Conservation (phyloP, 92 coral and sea anemone species). For the Paragorgia papillata region DNA sequence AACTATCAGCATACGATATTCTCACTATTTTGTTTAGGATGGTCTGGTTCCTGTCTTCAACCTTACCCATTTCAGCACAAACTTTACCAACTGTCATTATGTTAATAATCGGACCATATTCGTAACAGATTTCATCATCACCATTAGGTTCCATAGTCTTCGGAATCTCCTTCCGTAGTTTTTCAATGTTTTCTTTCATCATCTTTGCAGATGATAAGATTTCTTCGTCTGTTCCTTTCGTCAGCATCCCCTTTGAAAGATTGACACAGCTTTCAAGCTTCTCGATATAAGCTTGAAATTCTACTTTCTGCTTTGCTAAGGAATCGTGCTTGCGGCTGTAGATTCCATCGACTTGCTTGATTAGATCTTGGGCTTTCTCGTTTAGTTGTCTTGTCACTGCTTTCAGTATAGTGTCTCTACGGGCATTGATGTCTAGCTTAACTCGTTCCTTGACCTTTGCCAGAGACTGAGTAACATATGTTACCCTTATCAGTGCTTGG, state of each 20-base stretch:
- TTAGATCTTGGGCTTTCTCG: background rate
- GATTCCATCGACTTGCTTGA: background rate
- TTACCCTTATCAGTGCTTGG: background rate
- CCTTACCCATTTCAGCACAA: background rate
- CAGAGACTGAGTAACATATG: slow-evolving; percentile 14
- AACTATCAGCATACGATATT: too few relatives aligned
- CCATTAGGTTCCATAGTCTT: background rate
- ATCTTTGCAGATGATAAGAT: slow-evolving; percentile 26
- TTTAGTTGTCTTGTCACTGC: slow-evolving; percentile 1
- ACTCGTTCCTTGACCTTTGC: background rate
- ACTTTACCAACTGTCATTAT: background rate
- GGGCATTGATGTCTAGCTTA: background rate
- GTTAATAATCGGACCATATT: background rate
- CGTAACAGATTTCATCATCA: background rate
- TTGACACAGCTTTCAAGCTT: slow-evolving; percentile 14
- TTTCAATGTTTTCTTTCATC: background rate
- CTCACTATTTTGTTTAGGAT: too few relatives aligned
- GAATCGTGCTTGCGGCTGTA: background rate
- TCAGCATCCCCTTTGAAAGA: slow-evolving; percentile 14
- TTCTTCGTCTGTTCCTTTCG: slow-evolving; percentile 23
- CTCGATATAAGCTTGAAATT: background rate
- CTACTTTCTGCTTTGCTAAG: background rate
- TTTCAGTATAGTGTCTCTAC: background rate
- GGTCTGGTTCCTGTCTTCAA: background rate
- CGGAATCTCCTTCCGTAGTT: background rate